Conservation (phyloP, 2,888 invertebrate species). For the Gastracanthus pulcherrimus region DNA sequence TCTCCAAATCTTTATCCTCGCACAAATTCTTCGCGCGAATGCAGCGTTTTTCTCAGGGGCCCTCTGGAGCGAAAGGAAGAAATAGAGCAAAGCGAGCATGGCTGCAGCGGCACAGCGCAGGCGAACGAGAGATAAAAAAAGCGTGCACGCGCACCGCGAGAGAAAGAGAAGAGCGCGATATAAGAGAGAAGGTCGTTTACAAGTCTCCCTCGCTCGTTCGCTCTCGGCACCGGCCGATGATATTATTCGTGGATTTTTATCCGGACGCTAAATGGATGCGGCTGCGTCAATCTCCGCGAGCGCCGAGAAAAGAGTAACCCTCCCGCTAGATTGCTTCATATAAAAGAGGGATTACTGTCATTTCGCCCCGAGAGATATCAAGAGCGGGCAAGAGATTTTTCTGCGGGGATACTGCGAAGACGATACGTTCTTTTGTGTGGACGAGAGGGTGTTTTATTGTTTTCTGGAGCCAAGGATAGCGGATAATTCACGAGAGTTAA, state of each 20-base stretch:
- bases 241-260: neutral
- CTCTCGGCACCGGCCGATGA: neutral
- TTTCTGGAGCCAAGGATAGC: too few species aligned
- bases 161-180: too few species aligned
- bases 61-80: constrained; percentile 33
- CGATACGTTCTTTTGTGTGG: too few species aligned
- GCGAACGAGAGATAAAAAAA: too few species aligned
- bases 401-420: too few species aligned
- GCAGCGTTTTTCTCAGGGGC: too few species aligned
- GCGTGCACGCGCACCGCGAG: neutral
- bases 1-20: neutral
- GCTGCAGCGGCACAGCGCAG: too few species aligned
- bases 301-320: neutral
- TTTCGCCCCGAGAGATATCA: neutral
- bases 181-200: constrained; percentile 35
- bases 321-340: constrained; percentile 12
- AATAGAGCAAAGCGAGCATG: constrained; percentile 47
- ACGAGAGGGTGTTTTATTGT: too few species aligned
- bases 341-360: constrained; percentile 44
- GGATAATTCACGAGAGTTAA: too few species aligned
- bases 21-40: neutral
- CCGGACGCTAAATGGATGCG: constrained; percentile 16
- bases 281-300: neutral
- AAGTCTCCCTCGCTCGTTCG: neutral
- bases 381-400: neutral